phyloP scores from a whole-genome alignment of 2,888 invertebrate species.

The Rhabditophanes sp. region DNA sequence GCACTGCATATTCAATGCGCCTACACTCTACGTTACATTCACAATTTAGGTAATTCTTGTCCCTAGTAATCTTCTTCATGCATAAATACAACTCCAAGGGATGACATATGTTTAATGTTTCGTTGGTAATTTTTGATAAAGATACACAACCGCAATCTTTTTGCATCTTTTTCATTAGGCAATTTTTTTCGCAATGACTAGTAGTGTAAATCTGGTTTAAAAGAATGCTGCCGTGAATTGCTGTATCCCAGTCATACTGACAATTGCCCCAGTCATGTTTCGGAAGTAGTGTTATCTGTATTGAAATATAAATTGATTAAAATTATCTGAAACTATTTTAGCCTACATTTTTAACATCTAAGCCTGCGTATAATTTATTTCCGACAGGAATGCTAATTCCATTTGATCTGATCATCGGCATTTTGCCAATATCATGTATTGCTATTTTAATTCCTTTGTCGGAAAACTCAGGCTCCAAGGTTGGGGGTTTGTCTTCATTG shows the following conservation, averaged over 20 bases:
- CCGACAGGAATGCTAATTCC: constrained; percentile 16
- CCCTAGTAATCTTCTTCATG: constrained; percentile 1
- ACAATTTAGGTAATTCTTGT: constrained; percentile 1
- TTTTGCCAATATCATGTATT: constrained; percentile 13
- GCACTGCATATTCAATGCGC: constrained; percentile 11
- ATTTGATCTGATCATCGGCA: constrained; percentile 13
- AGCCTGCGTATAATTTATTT: constrained; percentile 14
- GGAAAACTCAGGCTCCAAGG: too few relatives aligned
- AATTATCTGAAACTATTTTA: neutral
- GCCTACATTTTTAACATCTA: constrained; percentile 19
- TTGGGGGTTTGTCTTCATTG: constrained; percentile 6
- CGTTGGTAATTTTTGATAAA: constrained; percentile 4
- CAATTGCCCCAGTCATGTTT: constrained; percentile 25
- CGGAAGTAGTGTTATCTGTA: constrained; percentile 21
- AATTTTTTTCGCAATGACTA: constrained; percentile 18
- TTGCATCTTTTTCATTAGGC: constrained; percentile 9
- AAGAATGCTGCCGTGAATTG: constrained; percentile 4
- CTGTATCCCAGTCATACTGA: constrained; percentile 10
- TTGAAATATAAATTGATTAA: constrained; percentile 4
- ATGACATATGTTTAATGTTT: constrained; percentile 7
- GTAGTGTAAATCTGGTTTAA: constrained; percentile 12
- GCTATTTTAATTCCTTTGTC: constrained; percentile 17
- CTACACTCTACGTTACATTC: constrained; percentile 19
- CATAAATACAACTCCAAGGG: constrained; percentile 9
- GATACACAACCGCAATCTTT: constrained; percentile 17